Evolutionary conservation across 2,113 vertebrate genomes (phyloP).

Genomic region (Apistogramma diplotaenia): DNA sequence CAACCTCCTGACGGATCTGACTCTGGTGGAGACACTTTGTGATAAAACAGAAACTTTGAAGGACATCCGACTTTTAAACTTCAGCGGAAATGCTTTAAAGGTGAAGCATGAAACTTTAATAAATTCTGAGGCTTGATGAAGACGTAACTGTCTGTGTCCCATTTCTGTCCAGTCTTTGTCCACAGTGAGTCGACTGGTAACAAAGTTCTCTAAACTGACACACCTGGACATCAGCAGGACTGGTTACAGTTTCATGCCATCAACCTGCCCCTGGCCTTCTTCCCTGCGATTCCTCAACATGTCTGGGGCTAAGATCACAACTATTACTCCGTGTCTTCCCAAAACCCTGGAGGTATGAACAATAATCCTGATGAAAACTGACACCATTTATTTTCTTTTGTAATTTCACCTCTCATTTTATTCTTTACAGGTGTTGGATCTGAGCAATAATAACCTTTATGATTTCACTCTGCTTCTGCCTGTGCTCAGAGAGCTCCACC

Average conservation of each 20-base stretch:
- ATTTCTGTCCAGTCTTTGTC: conserved; percentile 45
- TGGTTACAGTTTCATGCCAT: conserved; percentile 75
- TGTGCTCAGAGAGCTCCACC: conserved; percentile 80
- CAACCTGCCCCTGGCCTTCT: conserved; percentile 79
- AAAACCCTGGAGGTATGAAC: conserved; percentile 49
- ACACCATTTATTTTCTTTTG: neutral
- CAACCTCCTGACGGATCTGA: conserved; percentile 63
- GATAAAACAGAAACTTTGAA: neutral
- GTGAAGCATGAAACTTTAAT: neutral
- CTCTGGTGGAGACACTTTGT: conserved; percentile 36
- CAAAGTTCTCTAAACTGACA: conserved; percentile 72
- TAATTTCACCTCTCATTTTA: neutral
- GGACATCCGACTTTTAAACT: conserved; percentile 52
- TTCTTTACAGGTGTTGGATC: conserved; percentile 78
- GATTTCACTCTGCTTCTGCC: conserved; percentile 74
- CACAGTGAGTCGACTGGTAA: conserved; percentile 31
- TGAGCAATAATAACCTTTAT: conserved; percentile 82
- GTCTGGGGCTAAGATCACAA: conserved; percentile 76
- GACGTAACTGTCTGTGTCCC: neutral
- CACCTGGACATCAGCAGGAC: conserved; percentile 83
- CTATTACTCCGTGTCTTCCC: conserved; percentile 78
- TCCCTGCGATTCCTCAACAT: conserved; percentile 81
- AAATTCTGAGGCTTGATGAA: fast-evolving
- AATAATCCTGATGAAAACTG: neutral
- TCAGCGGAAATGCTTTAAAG: conserved; percentile 60